Base-by-base conservation (phyloP, 2,888 invertebrate species). In the Nasonovia ribisnigri region DNA sequence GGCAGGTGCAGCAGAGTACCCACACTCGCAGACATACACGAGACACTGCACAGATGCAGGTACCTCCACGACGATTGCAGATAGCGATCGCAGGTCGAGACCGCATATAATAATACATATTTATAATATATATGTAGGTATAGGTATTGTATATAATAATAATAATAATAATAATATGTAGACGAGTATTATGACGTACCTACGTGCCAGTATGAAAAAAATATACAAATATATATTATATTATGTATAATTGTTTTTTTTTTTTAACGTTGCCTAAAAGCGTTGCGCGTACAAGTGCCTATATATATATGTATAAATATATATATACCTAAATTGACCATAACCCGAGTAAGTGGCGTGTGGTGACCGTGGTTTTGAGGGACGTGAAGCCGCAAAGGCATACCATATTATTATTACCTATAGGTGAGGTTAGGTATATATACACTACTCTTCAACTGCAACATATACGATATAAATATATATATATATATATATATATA, bases 1-100 rank as follows among this genome's bases (percentile, higher is more conserved):
- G 77, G 51, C 92, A 92, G 92, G 92, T 92, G 92, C 57, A 91
- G 88, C 36, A 57, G n/a, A 84, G 54, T 46, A 46, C 42, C 10
- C 67, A n/a, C 36, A 57, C n/a, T 13, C 13, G 43, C 60, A 29
- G 29, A 29, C 26, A 77, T 13, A 77, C 36, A 67, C 24, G 36
- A 86, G 36, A 77, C 29, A 86, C 26, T 43, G 11, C 26, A 51
- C 51, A 20, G 36, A 51, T 36, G 36, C 36, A 51, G 43, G 46
- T 46, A 86, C 84, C 46, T 86, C 46, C 86, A 29, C 46, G 46
- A 86, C 29, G 86, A 46, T 46, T 46, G 29, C 20, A 88, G 88
- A 90, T 90, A 90, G 67, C n/a, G 3, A 90, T 90, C 90, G 43
- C 88, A 51, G 51, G 20, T 46, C 26, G 57, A 57, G 57, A 57